Percentiles rank a stretch among this genome's conserved stretches.
Evolutionary conservation across 2,113 vertebrate species (phyloP).

Genomic region (Pithys albifrons): DNA sequence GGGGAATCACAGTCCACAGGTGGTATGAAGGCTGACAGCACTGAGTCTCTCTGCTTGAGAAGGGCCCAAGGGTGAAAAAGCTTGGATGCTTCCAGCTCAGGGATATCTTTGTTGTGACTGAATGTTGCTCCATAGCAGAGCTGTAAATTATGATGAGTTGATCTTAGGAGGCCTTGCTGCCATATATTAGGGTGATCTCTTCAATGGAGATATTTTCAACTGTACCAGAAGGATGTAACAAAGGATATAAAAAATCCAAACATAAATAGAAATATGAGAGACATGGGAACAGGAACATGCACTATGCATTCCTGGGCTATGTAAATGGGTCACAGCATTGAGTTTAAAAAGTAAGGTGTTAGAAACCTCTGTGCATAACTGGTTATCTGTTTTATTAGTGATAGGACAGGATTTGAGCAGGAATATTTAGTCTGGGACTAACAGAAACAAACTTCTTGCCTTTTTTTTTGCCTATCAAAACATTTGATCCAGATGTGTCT

Average conservation of each 20-base stretch:
- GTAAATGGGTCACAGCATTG: neutral
- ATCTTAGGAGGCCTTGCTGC: neutral
- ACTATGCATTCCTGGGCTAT: neutral
- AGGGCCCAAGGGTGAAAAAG: neutral
- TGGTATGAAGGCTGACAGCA: accelerated
- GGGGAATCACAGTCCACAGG: neutral
- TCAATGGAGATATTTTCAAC: neutral
- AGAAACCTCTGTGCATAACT: neutral
- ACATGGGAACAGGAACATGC: neutral
- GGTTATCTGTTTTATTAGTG: neutral
- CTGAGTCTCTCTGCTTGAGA: neutral
- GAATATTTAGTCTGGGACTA: neutral
- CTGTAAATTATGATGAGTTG: neutral
- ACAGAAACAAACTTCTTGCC: neutral
- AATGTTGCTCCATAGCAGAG: neutral
- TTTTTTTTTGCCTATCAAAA: neutral
- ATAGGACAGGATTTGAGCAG: neutral
- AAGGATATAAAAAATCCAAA: neutral
- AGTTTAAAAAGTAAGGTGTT: neutral
- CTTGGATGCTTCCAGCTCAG: neutral
- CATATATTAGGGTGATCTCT: neutral
- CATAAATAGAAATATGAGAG: neutral
- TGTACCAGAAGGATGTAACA: neutral
- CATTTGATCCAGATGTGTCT: neutral
- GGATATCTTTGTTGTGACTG: neutral